Evolutionary conservation across 2,113 vertebrate genomes (phyloP), one percentile per base, ranked within the genome.

Genomic region (Catharus bicknelli): DNA sequence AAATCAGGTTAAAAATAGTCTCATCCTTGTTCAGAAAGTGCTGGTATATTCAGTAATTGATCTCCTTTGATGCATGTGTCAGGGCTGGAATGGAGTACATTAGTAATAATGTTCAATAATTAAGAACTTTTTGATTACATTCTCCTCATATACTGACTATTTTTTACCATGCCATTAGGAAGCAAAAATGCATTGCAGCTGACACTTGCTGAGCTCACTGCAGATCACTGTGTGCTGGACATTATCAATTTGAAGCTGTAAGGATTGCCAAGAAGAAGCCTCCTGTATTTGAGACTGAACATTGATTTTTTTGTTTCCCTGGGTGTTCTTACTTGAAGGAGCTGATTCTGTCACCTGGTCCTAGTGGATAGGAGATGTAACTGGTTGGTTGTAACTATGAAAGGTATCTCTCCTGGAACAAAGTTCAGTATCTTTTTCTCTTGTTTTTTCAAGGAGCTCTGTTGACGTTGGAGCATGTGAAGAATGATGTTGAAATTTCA

Each of bases 401-500:
- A 93, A 75, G 27, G 25, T 75, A 30, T 10, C 42, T 89, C 86
- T 83, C 50, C 59, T 84, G 86, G 58, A 90, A 86, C 51, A 72
- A 86, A 58, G 43, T 59, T 95, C 57, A 94, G 8, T 58, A 20
- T 83, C n/a, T 75, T 93, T 92, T 84, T 59, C 42, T 94, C 32
- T 85, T 86, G 34, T 68, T 80, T 86, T 74, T 70, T 97, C 29
- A 94, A 99, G 99, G 98, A 86, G 98, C 98, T 21, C 97, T 99
- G 83, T 96, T 99, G 97, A 97, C 98, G 0, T 98, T 98, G 58
- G 99, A 99, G 92, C 98, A 99, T 7, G 97, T 99, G 94, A 99
- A 99, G 95, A 96, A 96, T 86, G 96, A 96, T n/a, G 95, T 99
- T 90, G 95, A 97, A 84, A 96, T 99, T 87, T 98, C 98, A 22